Evolutionary conservation across 1,140 invertebrate species (phyloP), one percentile per base, ranked within the genome.

Genomic region (Drosophila prosaltans): DNA sequence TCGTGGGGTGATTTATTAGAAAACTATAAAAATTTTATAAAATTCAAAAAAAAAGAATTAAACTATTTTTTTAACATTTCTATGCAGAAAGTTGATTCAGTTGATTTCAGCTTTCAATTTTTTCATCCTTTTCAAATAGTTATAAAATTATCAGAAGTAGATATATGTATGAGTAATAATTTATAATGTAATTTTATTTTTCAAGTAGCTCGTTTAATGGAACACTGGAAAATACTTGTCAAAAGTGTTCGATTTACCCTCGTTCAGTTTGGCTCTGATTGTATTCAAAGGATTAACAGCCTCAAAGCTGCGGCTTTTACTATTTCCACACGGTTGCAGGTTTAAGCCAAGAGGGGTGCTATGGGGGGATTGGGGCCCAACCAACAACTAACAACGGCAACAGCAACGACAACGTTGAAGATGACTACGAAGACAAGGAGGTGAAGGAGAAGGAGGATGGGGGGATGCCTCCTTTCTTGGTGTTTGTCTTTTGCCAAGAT

Each of bases 221-320:
- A 30, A n/a, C 43, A 66, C 11, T 36, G 2, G 1, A 32, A 61
- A 2, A n/a, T 5, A 24, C 24, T 55, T 26, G 1, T 16, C 10
- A 6, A 61, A 60, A 36, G 9, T 3, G 10, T 55, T 55, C 51
- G 3, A 26, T 16, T 57, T 10, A 39, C 79, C 83, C 65, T 58
- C 71, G 55, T 57, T 71, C 40, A 54, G 36, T 64, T 72, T 68
- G 69, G 69, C 58, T 71, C 68, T 69, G 64, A 69, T 83, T 89
- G 74, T 74, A 74, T 75, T 78, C 76, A 89, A 81, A 84, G 84
- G 84, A 89, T 89, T 88, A 89, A 81, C 80, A 89, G 72, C 80
- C 83, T 69, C 78, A 74, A 78, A 77, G 84, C 78, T 81, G 84
- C 72, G 84, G 84, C 78, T 89, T 83, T 83, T 72, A 43, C 84